Conservation (phyloP, 1,140 invertebrate species). For the Laodelphax striatellus region DNA sequence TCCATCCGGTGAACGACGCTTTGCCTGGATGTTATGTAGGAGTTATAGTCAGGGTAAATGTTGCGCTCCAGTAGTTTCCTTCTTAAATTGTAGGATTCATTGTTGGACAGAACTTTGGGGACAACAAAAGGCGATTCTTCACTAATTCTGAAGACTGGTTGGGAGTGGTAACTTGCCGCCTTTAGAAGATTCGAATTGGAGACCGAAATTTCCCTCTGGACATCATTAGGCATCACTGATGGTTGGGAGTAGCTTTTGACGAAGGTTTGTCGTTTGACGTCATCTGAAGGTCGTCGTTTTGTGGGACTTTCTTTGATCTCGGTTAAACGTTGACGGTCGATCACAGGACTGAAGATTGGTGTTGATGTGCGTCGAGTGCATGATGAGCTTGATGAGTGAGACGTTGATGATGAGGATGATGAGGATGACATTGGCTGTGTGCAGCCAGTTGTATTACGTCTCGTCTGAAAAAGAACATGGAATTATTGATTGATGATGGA, state of each 20-base stretch:
- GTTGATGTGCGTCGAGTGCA: neutral
- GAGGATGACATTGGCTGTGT: neutral
- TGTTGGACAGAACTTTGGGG: neutral
- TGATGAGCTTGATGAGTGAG: neutral
- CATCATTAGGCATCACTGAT: neutral
- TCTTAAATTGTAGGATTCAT: neutral
- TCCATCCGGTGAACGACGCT: neutral
- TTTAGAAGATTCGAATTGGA: neutral
- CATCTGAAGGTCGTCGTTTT: neutral
- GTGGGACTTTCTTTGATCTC: neutral
- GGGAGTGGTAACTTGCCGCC: neutral
- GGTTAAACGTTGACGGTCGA: neutral
- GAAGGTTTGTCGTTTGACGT: neutral
- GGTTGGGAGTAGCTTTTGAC: neutral
- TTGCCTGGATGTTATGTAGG: neutral
- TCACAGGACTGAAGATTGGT: neutral
- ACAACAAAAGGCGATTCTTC: neutral
- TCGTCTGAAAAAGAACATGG: no score
- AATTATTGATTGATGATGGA: no score
- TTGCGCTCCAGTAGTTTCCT: neutral
- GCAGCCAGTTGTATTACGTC: neutral
- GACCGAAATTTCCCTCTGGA: neutral
- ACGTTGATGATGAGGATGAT: neutral
- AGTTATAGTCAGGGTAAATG: neutral
- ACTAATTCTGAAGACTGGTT: neutral